Percentiles rank a stretch among this genome's conserved stretches.
Conservation (phyloP, 2,888 invertebrate species). For the Mythimna ferrago region DNA sequence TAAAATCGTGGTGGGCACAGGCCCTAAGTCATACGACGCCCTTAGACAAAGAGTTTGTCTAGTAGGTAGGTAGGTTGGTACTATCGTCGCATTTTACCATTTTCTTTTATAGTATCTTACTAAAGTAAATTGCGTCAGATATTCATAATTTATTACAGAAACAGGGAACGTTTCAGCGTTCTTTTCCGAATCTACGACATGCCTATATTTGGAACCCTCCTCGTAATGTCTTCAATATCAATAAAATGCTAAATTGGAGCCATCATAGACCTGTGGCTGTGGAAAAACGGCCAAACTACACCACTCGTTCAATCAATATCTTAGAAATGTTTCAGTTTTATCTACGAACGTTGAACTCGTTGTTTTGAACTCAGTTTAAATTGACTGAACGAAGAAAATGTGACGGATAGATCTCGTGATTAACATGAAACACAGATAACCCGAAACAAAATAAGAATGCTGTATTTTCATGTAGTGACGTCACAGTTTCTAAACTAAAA, state of each 20-base stretch:
- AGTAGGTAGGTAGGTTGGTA: neutral
- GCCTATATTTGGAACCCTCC: constrained; percentile 41
- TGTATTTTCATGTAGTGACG: constrained; percentile 14
- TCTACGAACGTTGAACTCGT: constrained; percentile 36
- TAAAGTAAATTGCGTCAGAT: constrained; percentile 41
- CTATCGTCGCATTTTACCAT: constrained; percentile 7
- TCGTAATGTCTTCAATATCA: constrained; percentile 31
- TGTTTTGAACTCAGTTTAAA: constrained; percentile 14
- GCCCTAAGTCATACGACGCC: too few species aligned
- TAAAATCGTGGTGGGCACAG: too few species aligned
- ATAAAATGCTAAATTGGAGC: constrained; percentile 49
- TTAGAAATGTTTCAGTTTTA: constrained; percentile 6
- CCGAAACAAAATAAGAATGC: neutral
- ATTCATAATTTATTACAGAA: constrained; percentile 38
- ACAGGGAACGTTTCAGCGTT: constrained; percentile 24
- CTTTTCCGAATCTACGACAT: constrained; percentile 14
- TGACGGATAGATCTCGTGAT: constrained; percentile 17
- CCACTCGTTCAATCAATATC: constrained; percentile 2
- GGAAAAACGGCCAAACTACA: constrained; percentile 9
- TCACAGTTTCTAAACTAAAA: constrained; percentile 44
- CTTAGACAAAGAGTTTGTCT: neutral
- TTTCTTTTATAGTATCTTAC: constrained; percentile 15
- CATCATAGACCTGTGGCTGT: constrained; percentile 26
- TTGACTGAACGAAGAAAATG: constrained; percentile 21
- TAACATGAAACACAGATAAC: constrained; percentile 21